Base-by-base conservation (phyloP, 1,140 invertebrate species). In the Trigoniulus corallinus region DNA sequence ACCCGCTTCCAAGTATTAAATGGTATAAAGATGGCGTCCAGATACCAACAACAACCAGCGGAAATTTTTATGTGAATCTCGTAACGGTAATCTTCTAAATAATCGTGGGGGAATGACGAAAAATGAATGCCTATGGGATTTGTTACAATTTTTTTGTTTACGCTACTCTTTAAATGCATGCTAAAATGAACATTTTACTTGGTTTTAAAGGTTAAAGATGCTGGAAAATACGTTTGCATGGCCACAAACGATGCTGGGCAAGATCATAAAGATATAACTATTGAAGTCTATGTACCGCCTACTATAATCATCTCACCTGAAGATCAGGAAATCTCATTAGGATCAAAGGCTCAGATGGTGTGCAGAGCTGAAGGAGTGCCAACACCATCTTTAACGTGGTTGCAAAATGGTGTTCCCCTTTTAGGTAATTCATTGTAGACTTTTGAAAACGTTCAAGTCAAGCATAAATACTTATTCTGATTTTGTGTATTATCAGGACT, bases 281-380 rank as follows among this genome's bases (percentile, higher is more conserved):
- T 72, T 3, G 47, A 62, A 51, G 68, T 74, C 41, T 58, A 58
- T 55, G 68, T 72, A 56, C 57, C 56, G 40, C 49, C 48, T 34
- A 26, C 22, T 20, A 53, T 52, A 20, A 27, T 47, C 2, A 24
- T 21, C 22, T 42, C 49, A 1, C 51, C 53, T 1, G 44, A 52
- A 50, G 51, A 46, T 23, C 25, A 47, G 45, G 27, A 52, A 41
- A 42, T 57, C 62, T 51, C 56, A 18, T 39, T 53, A 25, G 53
- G 51, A 24, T 50, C 50, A 42, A 42, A 49, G 4, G 53, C 54
- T 10, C 52, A 69, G 22, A 56, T 61, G 18, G 57, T 65, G 26
- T 54, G 52, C 15, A 54, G 59, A 48, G 62, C 65, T 15, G 52
- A 56, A 44, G 56, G 65, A 21, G 47, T 43, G 23, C 65, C 71